These are phyloP conservation scores for Grammomys dolichurus DNA, from an alignment of 2,113 vertebrate species.

Conservation along the genomic window DNA sequence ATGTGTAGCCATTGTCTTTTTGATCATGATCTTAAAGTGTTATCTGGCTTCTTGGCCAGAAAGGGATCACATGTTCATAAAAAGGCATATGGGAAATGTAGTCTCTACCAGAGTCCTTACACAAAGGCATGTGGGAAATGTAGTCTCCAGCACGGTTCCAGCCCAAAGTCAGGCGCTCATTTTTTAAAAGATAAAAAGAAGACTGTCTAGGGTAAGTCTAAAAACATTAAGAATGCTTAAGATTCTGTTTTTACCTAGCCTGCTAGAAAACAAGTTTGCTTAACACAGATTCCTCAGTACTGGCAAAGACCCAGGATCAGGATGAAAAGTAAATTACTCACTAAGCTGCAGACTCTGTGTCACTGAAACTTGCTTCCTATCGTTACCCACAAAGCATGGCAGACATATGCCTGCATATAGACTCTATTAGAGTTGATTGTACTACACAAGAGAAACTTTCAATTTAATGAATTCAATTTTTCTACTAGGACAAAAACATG, in stretches of 20 bases:
- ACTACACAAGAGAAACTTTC: background rate
- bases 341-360: rapidly evolving
- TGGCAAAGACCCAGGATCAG: background rate
- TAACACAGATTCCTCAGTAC: background rate
- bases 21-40: background rate
- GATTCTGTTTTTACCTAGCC: background rate
- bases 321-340: background rate
- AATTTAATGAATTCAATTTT: background rate
- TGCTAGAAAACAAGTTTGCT: background rate
- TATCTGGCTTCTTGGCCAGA: background rate
- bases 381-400: no score
- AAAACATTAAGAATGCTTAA: conserved; percentile 3
- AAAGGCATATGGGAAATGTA: background rate
- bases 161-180: background rate
- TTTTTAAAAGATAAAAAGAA: background rate
- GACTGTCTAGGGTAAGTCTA: background rate
- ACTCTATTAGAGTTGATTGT: background rate
- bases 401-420: rapidly evolving
- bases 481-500: background rate
- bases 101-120: background rate
- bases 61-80: background rate
- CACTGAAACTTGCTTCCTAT: background rate
- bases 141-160: background rate
- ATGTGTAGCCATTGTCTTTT: background rate
- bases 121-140: background rate